Evolutionary conservation across 2,888 invertebrate genomes (phyloP).

Genomic region (Leptinotarsa haldemani): DNA sequence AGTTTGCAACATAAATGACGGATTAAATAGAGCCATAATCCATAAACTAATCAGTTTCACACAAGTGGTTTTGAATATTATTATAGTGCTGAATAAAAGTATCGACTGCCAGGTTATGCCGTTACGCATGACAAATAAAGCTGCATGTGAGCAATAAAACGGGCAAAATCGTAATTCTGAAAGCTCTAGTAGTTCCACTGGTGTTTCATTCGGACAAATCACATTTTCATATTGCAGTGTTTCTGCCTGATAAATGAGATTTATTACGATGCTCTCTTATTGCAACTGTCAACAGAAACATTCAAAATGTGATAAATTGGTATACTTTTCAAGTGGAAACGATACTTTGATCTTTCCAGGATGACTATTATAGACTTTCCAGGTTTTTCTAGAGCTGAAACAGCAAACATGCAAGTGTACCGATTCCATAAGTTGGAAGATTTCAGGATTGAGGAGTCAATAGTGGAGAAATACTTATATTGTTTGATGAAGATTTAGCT

Average conservation of each 20-base stretch:
- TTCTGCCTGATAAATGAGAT: not conserved
- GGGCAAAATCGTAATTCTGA: not conserved
- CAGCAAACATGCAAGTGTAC: too few species aligned
- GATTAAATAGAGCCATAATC: constrained; percentile 42
- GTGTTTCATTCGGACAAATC: not conserved
- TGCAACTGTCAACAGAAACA: too few species aligned
- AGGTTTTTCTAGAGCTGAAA: too few species aligned
- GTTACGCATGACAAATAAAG: constrained; percentile 28
- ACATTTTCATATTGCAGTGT: constrained; percentile 13
- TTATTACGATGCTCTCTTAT: not conserved
- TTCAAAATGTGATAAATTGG: too few species aligned
- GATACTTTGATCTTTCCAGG: too few species aligned
- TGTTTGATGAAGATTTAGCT: too few species aligned
- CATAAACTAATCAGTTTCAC: constrained; percentile 43
- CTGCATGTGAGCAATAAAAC: constrained; percentile 6
- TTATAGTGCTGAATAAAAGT: constrained; percentile 37
- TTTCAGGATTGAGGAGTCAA: too few species aligned
- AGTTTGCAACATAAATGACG: constrained; percentile 28
- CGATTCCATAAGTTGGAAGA: too few species aligned
- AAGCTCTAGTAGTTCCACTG: not conserved
- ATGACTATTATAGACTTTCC: too few species aligned
- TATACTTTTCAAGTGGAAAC: too few species aligned
- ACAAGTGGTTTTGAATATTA: constrained; percentile 42
- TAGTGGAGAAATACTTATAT: too few species aligned
- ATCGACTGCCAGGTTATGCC: constrained; percentile 27